Percentiles rank a stretch among this genome's conserved stretches.
Conservation (phyloP, 2,888 invertebrate genomes). For the Spicauda simplicius region DNA sequence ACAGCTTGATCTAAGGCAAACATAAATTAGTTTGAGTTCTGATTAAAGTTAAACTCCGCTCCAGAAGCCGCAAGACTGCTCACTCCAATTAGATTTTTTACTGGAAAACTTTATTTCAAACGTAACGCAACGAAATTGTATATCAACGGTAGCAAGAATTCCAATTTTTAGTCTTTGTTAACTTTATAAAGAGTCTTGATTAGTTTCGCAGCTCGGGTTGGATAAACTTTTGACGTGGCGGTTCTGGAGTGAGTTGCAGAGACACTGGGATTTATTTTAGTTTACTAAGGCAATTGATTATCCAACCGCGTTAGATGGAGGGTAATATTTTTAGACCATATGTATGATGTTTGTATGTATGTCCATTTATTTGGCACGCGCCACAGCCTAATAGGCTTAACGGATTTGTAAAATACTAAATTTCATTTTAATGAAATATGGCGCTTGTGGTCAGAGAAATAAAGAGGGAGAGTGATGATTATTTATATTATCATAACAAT, state of each 20-base stretch:
- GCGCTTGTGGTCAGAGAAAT: no score
- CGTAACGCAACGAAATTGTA: neutral
- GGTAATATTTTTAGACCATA: no score
- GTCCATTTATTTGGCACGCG: no score
- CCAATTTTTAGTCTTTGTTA: constrained; percentile 16
- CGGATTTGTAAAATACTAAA: no score
- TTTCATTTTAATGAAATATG: no score
- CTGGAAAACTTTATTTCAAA: constrained; percentile 21
- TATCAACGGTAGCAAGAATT: constrained; percentile 7
- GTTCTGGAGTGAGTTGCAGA: constrained; percentile 1
- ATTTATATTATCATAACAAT: no score
- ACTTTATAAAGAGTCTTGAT: constrained; percentile 21
- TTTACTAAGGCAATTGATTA: neutral
- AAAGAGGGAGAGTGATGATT: no score
- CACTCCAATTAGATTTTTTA: constrained; percentile 30
- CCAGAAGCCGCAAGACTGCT: constrained; percentile 32
- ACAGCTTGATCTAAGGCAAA: constrained; percentile 24
- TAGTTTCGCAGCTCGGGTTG: constrained; percentile 11
- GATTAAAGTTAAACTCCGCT: constrained; percentile 31
- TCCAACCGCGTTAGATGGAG: no score
- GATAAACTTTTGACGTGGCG: constrained; percentile 9
- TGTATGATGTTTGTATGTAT: no score
- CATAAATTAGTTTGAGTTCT: constrained; percentile 29
- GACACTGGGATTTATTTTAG: constrained; percentile 6
- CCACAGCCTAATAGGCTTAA: no score